Evolutionary conservation across 2,888 invertebrate genomes (phyloP).

Genomic region (Drosophila acutilabella): DNA sequence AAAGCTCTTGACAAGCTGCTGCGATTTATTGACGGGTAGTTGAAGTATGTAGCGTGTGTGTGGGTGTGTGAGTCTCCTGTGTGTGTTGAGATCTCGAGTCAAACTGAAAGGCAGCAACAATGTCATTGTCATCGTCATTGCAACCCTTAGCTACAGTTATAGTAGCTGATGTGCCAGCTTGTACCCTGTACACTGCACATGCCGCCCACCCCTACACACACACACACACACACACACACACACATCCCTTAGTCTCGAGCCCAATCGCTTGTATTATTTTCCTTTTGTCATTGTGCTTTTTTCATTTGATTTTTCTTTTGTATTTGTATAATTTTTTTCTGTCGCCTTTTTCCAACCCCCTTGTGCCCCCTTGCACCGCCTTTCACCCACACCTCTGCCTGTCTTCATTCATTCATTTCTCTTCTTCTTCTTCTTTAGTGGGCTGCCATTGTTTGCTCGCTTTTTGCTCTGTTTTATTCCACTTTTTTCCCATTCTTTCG

Average conservation of each 20-base stretch:
- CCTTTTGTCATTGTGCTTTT: constrained; percentile 80
- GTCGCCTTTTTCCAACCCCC: constrained; percentile 67
- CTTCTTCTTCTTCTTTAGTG: constrained; percentile 12
- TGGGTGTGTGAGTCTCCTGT: constrained; percentile 55
- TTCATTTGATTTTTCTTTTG: constrained; percentile 73
- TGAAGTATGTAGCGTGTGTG: constrained; percentile 13
- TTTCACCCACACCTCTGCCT: constrained; percentile 20
- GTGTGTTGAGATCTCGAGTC: constrained; percentile 51
- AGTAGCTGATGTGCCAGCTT: constrained; percentile 18
- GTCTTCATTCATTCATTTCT: background rate
- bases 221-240: constrained; percentile 4
- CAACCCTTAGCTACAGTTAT: constrained; percentile 53
- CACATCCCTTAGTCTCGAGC: constrained; percentile 55
- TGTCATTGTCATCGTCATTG: constrained; percentile 76
- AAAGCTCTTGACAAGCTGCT: constrained; percentile 72
- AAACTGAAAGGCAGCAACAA: constrained; percentile 26
- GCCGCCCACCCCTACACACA: background rate
- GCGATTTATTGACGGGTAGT: constrained; percentile 65
- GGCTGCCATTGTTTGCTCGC: constrained; percentile 43
- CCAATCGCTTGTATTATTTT: constrained; percentile 75
- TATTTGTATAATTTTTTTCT: constrained; percentile 79
- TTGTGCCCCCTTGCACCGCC: constrained; percentile 9
- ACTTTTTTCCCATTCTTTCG: background rate
- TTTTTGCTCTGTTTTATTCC: constrained; percentile 28
- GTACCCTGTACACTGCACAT: background rate